A percentile compares a stretch with the other conserved stretches of the same genome.
Conservation (phyloP, 1,140 invertebrate genomes). For the Thaumetopoea pityocampa region DNA sequence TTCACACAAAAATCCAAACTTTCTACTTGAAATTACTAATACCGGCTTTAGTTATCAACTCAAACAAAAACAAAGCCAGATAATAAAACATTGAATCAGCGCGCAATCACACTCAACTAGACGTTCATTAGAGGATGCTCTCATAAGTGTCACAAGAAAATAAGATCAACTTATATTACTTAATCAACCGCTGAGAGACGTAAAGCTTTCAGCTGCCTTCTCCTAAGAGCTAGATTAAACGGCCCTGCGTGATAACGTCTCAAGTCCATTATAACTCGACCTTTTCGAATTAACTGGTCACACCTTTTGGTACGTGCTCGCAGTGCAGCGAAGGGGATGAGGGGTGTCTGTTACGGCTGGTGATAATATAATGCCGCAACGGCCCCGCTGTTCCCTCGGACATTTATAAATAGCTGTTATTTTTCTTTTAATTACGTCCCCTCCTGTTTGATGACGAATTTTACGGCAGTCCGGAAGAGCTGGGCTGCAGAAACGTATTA, state of each 20-base stretch:
- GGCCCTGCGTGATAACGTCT: constrained; percentile 56
- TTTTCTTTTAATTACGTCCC: constrained; percentile 72
- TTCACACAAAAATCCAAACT: too few relatives aligned
- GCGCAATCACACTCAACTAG: constrained; percentile 47
- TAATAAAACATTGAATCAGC: constrained; percentile 37
- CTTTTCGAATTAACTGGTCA: constrained; percentile 20
- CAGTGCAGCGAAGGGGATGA: constrained; percentile 3
- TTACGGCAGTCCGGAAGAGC: constrained; percentile 18
- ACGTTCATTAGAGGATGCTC: constrained; percentile 46
- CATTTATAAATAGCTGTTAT: constrained; percentile 73
- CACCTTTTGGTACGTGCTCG: not conserved
- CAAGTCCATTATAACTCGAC: constrained; percentile 34
- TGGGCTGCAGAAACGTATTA: not conserved
- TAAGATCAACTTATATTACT: constrained; percentile 60
- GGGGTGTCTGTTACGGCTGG: constrained; percentile 34
- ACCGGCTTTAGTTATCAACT: constrained; percentile 6
- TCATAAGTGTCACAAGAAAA: constrained; percentile 55
- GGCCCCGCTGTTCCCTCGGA: constrained; percentile 56
- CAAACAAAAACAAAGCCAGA: not conserved
- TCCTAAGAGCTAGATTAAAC: constrained; percentile 70
- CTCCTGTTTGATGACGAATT: constrained; percentile 48
- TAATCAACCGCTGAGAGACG: constrained; percentile 58
- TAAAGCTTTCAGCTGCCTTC: constrained; percentile 50
- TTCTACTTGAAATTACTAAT: too few relatives aligned
- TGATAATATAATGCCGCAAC: constrained; percentile 50